Evolutionary conservation across 2,888 invertebrate species (phyloP), one percentile per base, ranked within the genome.

Genomic region (Rhingia campestris): DNA sequence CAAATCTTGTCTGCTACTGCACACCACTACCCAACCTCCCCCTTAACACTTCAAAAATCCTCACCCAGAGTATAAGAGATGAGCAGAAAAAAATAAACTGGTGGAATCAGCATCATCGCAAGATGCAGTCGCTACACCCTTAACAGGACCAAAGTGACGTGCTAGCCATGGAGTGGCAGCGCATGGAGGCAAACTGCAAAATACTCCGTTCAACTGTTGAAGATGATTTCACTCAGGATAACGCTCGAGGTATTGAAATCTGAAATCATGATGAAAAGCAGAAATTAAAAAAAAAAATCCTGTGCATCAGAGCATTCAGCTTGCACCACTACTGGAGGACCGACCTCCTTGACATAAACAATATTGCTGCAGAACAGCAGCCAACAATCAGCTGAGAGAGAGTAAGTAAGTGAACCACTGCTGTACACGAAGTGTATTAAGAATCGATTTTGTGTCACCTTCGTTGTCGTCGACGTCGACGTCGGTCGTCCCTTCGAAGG

Each of bases 371-470:
- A 30, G 56, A 47, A 56, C 54, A 37, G 7, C 80, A 80, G 80
- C 70, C 75, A 59, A 33, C 66, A 59, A 58, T 66, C 66, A 66
- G 75, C 75, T 75, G 66, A 59, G 22, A 22, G 22, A 22, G 61
- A 74, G 63, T 35, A 59, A 6, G 32, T 56, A 56, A 79, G 54
- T 41, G 66, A 66, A 73, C 64, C 7, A 56, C 70, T 73, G 67
- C 54, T 77, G 63, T 67, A 59, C 59, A 70, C 53, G 73, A 43
- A 82, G 82, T 82, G 67, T 82, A 79, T 82, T 82, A 82, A 82
- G 79, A 77, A 82, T 82, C 82, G 82, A 82, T 82, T 82, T 82
- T 82, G 69, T 82, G 82, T 82, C 82, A 82, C 82, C 82, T 79
- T 82, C 79, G 22, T 22, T 22, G 22, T 22, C 22, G 22, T 22